These are phyloP conservation scores for Auanema freiburgensis DNA, from an alignment of 2,888 invertebrate species.

Conservation along the genomic window DNA sequence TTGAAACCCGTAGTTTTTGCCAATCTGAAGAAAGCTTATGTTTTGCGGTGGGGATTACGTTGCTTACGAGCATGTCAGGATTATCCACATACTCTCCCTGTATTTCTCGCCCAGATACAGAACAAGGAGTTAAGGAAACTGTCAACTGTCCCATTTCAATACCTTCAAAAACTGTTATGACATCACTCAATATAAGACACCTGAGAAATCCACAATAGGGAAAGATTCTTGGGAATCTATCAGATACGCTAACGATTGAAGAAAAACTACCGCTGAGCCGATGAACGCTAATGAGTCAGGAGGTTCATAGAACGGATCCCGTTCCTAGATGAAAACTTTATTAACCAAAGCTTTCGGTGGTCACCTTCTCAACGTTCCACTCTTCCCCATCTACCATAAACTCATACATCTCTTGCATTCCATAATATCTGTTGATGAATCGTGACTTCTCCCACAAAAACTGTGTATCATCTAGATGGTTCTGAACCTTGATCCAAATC, in stretches of 20 bases:
- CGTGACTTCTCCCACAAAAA: slow-evolving; percentile 70
- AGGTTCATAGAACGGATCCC: slow-evolving; percentile 70
- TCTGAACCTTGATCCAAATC: slow-evolving; percentile 68
- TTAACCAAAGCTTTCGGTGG: slow-evolving; percentile 2
- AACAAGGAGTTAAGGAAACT: slow-evolving; percentile 69
- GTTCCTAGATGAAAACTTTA: slow-evolving; percentile 62
- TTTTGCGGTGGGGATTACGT: background rate
- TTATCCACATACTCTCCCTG: slow-evolving; percentile 69
- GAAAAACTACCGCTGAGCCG: slow-evolving; percentile 69
- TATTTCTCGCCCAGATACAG: slow-evolving; percentile 68
- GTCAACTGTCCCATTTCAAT: slow-evolving; percentile 64
- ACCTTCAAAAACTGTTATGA: slow-evolving; percentile 25
- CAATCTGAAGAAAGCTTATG: slow-evolving; percentile 56
- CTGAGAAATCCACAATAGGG: slow-evolving; percentile 67
- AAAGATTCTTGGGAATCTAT: slow-evolving; percentile 69
- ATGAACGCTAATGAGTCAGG: slow-evolving; percentile 68
- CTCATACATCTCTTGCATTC: slow-evolving; percentile 71
- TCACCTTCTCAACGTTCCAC: slow-evolving; percentile 68
- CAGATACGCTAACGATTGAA: slow-evolving; percentile 69
- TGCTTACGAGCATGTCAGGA: slow-evolving; percentile 66
- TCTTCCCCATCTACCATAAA: slow-evolving; percentile 68
- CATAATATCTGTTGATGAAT: slow-evolving; percentile 68
- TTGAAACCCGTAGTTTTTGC: slow-evolving; percentile 68
- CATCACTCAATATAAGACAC: slow-evolving; percentile 1
- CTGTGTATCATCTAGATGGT: slow-evolving; percentile 68